These are phyloP conservation scores for Helostoma temminkii DNA, from an alignment of 2,797 vertebrate species.

Conservation along the genomic window DNA sequence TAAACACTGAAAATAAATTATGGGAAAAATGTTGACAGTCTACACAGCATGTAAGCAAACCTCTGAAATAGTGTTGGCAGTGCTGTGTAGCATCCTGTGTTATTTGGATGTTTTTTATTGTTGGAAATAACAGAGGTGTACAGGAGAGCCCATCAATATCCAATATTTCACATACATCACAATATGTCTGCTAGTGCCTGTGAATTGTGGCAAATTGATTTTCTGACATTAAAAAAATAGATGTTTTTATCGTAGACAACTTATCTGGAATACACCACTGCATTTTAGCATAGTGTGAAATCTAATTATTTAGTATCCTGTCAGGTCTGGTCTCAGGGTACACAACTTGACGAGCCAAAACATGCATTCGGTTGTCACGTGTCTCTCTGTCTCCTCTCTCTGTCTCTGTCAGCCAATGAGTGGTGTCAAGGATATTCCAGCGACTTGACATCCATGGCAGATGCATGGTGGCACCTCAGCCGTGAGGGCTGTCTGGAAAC, in stretches of 20 bases:
- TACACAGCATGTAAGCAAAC: slow-evolving; percentile 17
- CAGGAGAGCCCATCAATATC: slow-evolving; percentile 15
- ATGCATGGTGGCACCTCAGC: slow-evolving; percentile 59
- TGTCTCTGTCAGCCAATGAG: slow-evolving; percentile 34
- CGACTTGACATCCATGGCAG: slow-evolving; percentile 61
- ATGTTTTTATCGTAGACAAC: slow-evolving; percentile 49
- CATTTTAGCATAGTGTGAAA: slow-evolving; percentile 61
- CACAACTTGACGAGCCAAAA: slow-evolving; percentile 56
- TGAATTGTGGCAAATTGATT: slow-evolving; percentile 63
- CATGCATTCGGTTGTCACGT: slow-evolving; percentile 43
- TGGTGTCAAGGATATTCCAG: slow-evolving; percentile 69
- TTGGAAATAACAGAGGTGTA: slow-evolving; percentile 12
- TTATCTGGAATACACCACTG: slow-evolving; percentile 40
- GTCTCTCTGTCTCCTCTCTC: slow-evolving; percentile 6
- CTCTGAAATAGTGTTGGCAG: slow-evolving; percentile 17
- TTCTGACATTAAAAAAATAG: slow-evolving; percentile 46
- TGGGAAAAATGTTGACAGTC: slow-evolving; percentile 24
- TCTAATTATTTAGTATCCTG: slow-evolving; percentile 72
- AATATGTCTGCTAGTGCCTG: slow-evolving; percentile 42
- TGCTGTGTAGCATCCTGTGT: slow-evolving; percentile 4
- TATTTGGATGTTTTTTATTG: slow-evolving; percentile 15
- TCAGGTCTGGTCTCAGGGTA: slow-evolving; percentile 57
- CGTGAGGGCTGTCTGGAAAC: slow-evolving; percentile 56
- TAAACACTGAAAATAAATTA: slow-evolving; percentile 42
- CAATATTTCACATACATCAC: slow-evolving; percentile 13